phyloP scores from a whole-genome alignment of 1,140 invertebrate genomes.

The Trichonephila clavata region DNA sequence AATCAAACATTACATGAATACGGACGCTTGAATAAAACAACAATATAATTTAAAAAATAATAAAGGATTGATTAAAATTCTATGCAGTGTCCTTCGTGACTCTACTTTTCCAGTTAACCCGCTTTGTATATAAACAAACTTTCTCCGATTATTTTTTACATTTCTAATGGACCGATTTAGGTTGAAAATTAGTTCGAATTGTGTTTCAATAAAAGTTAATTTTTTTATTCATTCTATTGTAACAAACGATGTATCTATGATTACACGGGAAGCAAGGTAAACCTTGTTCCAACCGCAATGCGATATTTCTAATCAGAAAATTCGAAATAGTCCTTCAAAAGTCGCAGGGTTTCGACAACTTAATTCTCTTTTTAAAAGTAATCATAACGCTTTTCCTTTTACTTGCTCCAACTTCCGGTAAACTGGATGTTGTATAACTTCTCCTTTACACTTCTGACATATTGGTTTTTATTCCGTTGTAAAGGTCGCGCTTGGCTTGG shows the following conservation, averaged over 20 bases:
- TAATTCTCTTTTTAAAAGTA: neutral
- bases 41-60: too few relatives aligned
- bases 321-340: neutral
- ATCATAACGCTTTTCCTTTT: slow-evolving; percentile 26
- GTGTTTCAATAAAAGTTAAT: too few relatives aligned
- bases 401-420: neutral
- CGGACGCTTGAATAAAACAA: too few relatives aligned
- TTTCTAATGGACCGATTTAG: too few relatives aligned
- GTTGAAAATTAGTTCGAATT: too few relatives aligned
- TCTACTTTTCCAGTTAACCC: too few relatives aligned
- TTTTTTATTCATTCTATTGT: neutral
- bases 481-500: slow-evolving; percentile 3
- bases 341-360: neutral
- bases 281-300: neutral
- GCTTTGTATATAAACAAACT: too few relatives aligned
- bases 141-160: too few relatives aligned
- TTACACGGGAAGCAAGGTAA: neutral
- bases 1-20: too few relatives aligned
- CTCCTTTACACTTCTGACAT: neutral
- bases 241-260: neutral
- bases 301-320: neutral
- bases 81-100: too few relatives aligned
- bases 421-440: slow-evolving; percentile 20
- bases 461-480: neutral
- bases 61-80: too few relatives aligned